Evolutionary conservation across 2,113 vertebrate genomes (phyloP).

Genomic region (Corythornis vintsioides): DNA sequence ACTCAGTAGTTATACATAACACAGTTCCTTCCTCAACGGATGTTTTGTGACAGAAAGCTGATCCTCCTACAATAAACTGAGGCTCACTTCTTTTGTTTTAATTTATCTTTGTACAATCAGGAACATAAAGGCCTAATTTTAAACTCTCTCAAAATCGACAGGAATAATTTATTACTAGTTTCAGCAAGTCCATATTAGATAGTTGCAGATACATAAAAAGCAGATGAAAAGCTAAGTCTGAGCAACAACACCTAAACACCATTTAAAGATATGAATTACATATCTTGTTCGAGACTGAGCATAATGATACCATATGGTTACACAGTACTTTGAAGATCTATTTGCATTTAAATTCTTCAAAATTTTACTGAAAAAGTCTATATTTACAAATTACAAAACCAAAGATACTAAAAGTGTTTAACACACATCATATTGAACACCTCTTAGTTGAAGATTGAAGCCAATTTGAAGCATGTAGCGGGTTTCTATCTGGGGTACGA

Average conservation of each 20-base stretch:
- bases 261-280: not conserved
- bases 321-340: not conserved
- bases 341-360: not conserved
- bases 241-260: not conserved
- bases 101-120: not conserved
- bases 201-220: not conserved
- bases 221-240: not conserved
- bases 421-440: not conserved
- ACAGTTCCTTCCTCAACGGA: not conserved
- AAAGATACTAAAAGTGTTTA: not conserved
- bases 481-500: slow-evolving; percentile 42
- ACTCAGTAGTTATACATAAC: not conserved
- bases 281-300: not conserved
- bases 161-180: not conserved
- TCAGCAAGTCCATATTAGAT: not conserved
- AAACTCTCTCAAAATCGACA: not conserved
- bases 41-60: not conserved
- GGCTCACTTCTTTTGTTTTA: not conserved
- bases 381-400: not conserved
- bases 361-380: not conserved
- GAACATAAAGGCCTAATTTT: not conserved
- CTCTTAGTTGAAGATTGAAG: slow-evolving; percentile 41
- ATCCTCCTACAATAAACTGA: not conserved
- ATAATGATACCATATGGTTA: not conserved
- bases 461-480: slow-evolving; percentile 44